These are phyloP conservation scores for Hirudinaria manillensis DNA, from an alignment of 2,888 invertebrate genomes.

Conservation along the genomic window DNA sequence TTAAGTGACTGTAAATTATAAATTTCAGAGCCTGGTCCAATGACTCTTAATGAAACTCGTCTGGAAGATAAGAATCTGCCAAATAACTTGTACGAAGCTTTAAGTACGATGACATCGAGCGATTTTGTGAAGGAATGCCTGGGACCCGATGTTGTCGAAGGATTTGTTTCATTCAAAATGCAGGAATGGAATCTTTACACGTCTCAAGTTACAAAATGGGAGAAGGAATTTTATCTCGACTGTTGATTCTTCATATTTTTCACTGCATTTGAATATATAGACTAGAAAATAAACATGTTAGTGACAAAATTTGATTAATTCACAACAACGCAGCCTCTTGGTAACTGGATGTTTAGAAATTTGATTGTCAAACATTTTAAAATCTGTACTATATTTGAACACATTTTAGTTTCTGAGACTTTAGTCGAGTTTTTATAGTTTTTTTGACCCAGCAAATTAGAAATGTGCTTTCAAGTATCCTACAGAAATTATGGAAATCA, in stretches of 20 bases:
- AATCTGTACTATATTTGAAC: too few relatives aligned
- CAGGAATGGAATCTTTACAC: constrained; percentile 37
- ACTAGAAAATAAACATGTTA: too few relatives aligned
- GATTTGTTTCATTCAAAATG: constrained; percentile 34
- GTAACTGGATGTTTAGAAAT: too few relatives aligned
- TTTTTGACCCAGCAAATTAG: too few relatives aligned
- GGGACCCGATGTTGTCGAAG: constrained; percentile 35
- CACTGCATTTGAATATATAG: background rate
- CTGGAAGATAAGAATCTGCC: background rate
- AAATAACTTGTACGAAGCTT: constrained; percentile 32
- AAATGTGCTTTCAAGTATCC: too few relatives aligned
- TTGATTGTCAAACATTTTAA: too few relatives aligned
- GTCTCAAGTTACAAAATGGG: constrained; percentile 36
- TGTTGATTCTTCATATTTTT: constrained; percentile 29
- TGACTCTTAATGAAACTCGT: background rate
- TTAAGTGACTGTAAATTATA: background rate
- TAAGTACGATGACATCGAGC: constrained; percentile 30
- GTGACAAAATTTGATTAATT: too few relatives aligned
- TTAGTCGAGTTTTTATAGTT: too few relatives aligned
- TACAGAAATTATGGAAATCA: too few relatives aligned
- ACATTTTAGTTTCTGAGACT: too few relatives aligned
- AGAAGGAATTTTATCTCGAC: constrained; percentile 38
- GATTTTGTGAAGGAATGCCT: constrained; percentile 32
- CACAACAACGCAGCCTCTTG: too few relatives aligned
- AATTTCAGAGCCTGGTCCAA: constrained; percentile 1